Conservation (phyloP, 2,113 vertebrate genomes). For the Oreocharis arfaki region DNA sequence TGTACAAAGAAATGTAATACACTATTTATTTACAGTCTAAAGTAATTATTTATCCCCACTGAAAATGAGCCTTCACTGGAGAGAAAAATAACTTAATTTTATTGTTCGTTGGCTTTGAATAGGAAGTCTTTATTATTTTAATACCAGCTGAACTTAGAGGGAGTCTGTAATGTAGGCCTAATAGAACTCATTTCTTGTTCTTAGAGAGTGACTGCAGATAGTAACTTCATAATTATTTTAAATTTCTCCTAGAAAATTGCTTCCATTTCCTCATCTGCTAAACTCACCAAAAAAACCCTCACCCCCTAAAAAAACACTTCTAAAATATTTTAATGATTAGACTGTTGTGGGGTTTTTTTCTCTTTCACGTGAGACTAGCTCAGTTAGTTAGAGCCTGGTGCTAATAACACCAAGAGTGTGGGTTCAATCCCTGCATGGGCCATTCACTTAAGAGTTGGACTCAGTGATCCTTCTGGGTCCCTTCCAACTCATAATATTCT, state of each 20-base stretch:
- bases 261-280: not conserved
- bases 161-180: not conserved
- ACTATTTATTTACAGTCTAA: not conserved
- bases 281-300: rapidly evolving
- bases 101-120: not conserved
- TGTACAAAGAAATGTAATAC: not conserved
- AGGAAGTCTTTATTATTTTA: not conserved
- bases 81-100: not conserved
- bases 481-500: not conserved
- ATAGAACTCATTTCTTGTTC: not conserved
- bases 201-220: not conserved
- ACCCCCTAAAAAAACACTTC: not conserved
- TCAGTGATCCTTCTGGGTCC: not conserved
- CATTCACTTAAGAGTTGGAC: not conserved
- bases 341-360: not conserved
- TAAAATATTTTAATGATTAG: not conserved
- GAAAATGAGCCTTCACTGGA: not conserved
- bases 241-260: not conserved
- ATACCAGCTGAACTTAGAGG: not conserved
- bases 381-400: not conserved
- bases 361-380: not conserved
- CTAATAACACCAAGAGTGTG: not conserved
- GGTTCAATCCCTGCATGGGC: not conserved
- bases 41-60: not conserved
- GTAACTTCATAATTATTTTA: not conserved